Evolutionary conservation across 2,797 vertebrate genomes (phyloP), one percentile per base, ranked within the genome.

Genomic region (Xyrichtys novacula): DNA sequence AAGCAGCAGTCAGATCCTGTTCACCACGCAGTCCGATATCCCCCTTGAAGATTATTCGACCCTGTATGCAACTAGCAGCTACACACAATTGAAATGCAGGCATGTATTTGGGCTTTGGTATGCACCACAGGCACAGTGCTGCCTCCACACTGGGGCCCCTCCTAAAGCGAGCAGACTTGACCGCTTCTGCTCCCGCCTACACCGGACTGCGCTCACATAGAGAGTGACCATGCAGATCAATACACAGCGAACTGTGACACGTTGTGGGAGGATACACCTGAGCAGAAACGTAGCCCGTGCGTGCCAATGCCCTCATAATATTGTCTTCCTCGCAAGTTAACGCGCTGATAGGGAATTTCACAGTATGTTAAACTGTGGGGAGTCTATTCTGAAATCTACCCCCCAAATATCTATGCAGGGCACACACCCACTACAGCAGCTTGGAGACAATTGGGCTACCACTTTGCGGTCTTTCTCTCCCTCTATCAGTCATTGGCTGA

Each of bases 171-270:
- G 68, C 78, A 39, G 38, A 83, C 77, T 65, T 42, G 85, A 88
- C 88, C 88, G 68, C 61, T 65, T 75, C 65, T 85, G 78, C 73
- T 77, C 88, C 90, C 89, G 88, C 90, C 92, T 80, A 70, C 80
- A 56, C 44, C 5, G 77, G 74, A 70, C 75, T 6, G 75, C 2
- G 63, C 59, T 25, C 67, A 54, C 81, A 70, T 67, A 88, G 74
- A 85, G 60, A 69, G 64, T 34, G 39, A 74, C 49, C 65, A 4
- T 0, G 32, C 73, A 85, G 84, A 87, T 71, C 76, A 22, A 73
- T 67, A 31, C 26, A 7, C 15, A 48, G 16, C 44, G 2, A 32
- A 14, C 44, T 0, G 9, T 14, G 55, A 23, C 28, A 19, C 36
- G 0, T 9, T 9, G 2, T 3, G 22, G 10, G 11, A 23, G 15